Evolutionary conservation across 2,888 invertebrate genomes (phyloP), one percentile per base, ranked within the genome.

Genomic region (Campaea margaritaria): DNA sequence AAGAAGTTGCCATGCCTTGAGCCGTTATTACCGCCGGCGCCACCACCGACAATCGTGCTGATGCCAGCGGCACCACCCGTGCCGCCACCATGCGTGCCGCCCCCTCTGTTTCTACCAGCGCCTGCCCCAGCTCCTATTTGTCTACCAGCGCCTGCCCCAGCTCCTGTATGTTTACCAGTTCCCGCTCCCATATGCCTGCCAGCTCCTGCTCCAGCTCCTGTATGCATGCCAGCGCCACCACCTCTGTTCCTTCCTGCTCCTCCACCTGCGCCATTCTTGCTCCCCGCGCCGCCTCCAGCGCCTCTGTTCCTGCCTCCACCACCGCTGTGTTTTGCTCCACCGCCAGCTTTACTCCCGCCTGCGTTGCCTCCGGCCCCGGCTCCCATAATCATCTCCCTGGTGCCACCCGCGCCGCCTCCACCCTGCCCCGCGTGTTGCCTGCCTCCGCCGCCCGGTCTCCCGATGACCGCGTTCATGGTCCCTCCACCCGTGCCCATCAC

Each of bases 401-500:
- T 82, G 0, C 86, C 86, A 0, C n/a, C n/a, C n/a, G n/a, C n/a
- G n/a, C 79, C 85, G 0, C 67, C 75, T 0, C 72, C 74, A 3
- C 52, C 52, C 28, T 67, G 45, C 38, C 1, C 79, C 0, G 70
- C 79, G 0, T 7, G 68, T 11, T 76, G 71, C 14, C 49, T 73
- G 3, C 78, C 79, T 1, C 74, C 80, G 0, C 81, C 83, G 0
- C 81, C 74, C 2, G 83, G 86, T 0, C 64, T 86, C 0, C 86
- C 91, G 0, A 89, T 91, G 89, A 86, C 81, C 21, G 89, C 90
- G 0, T 91, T 76, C 64, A 81, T 89, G 80, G 78, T 91, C 0
- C 74, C 86, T 8, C 76, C 89, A 31, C 89, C 90, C 4, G 80
- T 90, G 0, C 90, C 91, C 0, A 78, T 87, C 4, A 76, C 85